Evolutionary conservation across 2,113 vertebrate genomes (phyloP).

Genomic region (Notiomystis cincta): DNA sequence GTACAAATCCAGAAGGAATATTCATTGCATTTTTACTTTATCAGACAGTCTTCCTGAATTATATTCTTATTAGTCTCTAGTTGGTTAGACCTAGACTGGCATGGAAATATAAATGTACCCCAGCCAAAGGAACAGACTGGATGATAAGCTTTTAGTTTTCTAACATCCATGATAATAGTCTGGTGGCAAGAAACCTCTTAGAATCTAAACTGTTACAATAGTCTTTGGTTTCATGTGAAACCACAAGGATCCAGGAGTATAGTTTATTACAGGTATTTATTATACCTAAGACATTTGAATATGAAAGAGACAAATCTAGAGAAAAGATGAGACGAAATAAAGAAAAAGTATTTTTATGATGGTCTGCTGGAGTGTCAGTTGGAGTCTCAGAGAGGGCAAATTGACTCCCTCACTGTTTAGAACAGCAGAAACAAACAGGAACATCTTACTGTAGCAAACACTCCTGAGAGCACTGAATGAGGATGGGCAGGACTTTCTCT

Average conservation of each 20-base stretch:
- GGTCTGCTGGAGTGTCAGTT: neutral
- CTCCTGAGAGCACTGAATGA: neutral
- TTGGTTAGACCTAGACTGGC: neutral
- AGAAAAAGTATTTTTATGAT: neutral
- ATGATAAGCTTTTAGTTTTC: neutral
- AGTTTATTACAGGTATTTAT: neutral
- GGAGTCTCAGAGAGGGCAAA: neutral
- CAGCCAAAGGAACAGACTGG: neutral
- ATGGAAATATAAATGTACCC: neutral
- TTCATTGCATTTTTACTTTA: neutral
- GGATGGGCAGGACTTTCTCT: conserved; percentile 37
- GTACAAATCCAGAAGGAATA: neutral
- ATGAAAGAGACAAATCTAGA: neutral
- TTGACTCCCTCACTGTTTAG: neutral
- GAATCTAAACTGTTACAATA: neutral
- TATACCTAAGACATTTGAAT: neutral
- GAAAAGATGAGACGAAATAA: neutral
- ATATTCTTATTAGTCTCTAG: neutral
- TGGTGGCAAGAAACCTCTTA: neutral
- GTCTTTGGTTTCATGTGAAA: neutral
- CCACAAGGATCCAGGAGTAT: neutral
- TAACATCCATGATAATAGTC: neutral
- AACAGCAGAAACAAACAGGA: neutral
- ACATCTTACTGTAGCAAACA: neutral
- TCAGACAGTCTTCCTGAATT: neutral